Base-by-base conservation (phyloP, 2,797 vertebrate genomes). In the Lateolabrax maculatus region DNA sequence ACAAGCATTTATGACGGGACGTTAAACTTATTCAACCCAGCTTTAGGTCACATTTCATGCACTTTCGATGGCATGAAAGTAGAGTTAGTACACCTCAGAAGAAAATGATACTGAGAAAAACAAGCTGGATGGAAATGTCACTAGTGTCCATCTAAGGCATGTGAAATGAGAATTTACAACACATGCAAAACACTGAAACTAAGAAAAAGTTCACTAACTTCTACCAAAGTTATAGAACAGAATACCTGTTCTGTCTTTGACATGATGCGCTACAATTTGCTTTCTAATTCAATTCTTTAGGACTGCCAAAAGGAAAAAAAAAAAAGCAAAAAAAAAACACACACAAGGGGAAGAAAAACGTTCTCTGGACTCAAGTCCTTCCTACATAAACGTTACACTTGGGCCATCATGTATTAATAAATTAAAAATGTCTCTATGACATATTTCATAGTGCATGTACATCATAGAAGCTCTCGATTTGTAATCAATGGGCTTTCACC, bases 181-280 rank as follows among this genome's bases (percentile, higher is more conserved):
- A 66, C n/a, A 67, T 29, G 15, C 58, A 64, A 37, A 55, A 16
- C 27, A 21, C 43, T 69, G 51, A 74, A 86, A 78, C 57, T 69
- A 46, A 61, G 27, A 83, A 72, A 61, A 57, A 46, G 36, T 77
- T 65, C 29, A 68, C 25, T 1, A 49, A 63, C 12, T 9, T 62
- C 58, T n/a, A 41, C 1, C 25, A 56, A 65, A 43, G 34, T 58
- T 66, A 53, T 0, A 15, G 11, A 70, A 41, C 68, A 71, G 66
- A 55, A 31, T 55, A 68, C 25, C 21, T 41, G 23, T 11, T 69
- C 23, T 55, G 43, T 63, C 16, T 4, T 31, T 61, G 18, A 71
- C 37, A 51, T n/a, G 31, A 63, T 51, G 25, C 46, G 61, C 57
- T 39, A 64, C 55, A 64, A 37, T 19, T 15, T 65, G 23, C 39